Evolutionary conservation across 2,888 invertebrate species (phyloP), one percentile per base, ranked within the genome.

Genomic region (Glyphotaelius pellucidus): DNA sequence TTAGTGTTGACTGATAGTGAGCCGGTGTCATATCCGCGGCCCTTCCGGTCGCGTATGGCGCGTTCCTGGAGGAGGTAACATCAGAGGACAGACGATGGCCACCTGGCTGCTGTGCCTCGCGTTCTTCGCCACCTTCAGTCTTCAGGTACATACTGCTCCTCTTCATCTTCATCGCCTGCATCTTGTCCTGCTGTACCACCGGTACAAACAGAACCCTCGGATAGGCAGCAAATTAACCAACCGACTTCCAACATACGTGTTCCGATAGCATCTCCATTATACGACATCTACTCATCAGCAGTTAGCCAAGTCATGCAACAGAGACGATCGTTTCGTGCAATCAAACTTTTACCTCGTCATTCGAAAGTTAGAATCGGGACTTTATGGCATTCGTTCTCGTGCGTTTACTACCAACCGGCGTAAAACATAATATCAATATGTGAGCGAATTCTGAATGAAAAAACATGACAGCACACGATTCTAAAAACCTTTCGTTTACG

Each of bases 1-100:
- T 91, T 89, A 52, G 91, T 91, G 89, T 80, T 89, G 80, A 80
- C 80, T 79, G 42, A 85, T 85, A 90, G 90, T 90, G 85, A 83
- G 81, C 88, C 86, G 81, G 90, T 90, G 80, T 90, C 80, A 80
- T 31, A 87, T 88, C 79, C 52, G 92, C 91, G 92, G 87, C 91
- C 91, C 83, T 52, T 80, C 86, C 90, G 90, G 90, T 90, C 92
- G 90, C 92, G 90, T 91, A 92, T 92, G 92, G 92, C 91, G 91
- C 90, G 91, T 85, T 90, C 80, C 84, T 90, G 90, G 91, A 92
- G 91, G 79, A 92, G 88, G 87, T 92, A 92, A 92, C 92, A 83
- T 80, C 91, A 91, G 91, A 91, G 89, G 85, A 90, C 88, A 80
- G 91, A 92, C 80, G 80, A 93, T 93, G 93, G 92, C 93, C 90